These are phyloP conservation scores for Calycopis cecrops DNA, from an alignment of 1,140 invertebrate genomes.

Conservation along the genomic window DNA sequence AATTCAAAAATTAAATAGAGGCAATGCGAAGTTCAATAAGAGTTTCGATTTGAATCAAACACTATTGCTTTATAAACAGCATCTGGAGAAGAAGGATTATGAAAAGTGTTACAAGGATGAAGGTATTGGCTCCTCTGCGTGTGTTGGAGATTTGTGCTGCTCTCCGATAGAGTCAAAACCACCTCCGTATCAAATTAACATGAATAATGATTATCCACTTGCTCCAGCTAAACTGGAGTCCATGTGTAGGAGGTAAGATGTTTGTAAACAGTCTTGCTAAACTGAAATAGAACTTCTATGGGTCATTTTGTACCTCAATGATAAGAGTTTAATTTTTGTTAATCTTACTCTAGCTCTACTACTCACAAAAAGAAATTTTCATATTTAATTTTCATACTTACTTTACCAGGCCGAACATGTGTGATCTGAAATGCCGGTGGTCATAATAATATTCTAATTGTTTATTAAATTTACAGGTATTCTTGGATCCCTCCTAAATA, in stretches of 20 bases:
- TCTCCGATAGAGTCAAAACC: conserved; percentile 39
- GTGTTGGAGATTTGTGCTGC: conserved; percentile 45
- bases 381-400: no score
- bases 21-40: conserved; percentile 68
- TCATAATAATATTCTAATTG: no score
- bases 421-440: no score
- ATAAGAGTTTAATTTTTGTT: no score
- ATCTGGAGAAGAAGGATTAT: conserved; percentile 54
- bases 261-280: background rate
- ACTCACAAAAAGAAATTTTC: no score
- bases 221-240: conserved; percentile 58
- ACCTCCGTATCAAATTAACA: conserved; percentile 4
- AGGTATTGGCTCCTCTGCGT: conserved; percentile 51
- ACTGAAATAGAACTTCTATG: no score
- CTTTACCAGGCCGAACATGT: no score
- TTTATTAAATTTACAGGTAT: conserved; percentile 40
- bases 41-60: conserved; percentile 53
- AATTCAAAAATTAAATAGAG: conserved; percentile 55
- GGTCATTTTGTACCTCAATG: no score
- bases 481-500: conserved; percentile 49
- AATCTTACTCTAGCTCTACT: no score
- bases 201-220: conserved; percentile 29
- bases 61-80: conserved; percentile 62
- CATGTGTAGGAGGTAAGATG: conserved; percentile 53
- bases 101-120: conserved; percentile 49